phyloP scores from a whole-genome alignment of 2,888 invertebrate species.

The Cepaea hortensis region DNA sequence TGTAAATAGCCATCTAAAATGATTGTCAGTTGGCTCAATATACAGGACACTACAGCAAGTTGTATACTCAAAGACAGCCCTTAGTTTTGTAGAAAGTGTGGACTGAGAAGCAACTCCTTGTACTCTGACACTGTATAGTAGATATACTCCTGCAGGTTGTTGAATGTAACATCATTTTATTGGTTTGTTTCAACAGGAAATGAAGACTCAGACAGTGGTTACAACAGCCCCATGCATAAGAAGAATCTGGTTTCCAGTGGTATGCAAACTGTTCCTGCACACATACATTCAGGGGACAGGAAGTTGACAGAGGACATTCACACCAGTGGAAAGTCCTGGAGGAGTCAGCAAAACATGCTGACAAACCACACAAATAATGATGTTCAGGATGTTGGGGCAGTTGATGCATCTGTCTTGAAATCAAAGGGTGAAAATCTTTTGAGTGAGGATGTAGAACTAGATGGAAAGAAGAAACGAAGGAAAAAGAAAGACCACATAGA shows the following conservation, averaged over 20 bases:
- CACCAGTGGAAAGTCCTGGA: neutral
- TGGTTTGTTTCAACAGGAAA: constrained; percentile 45
- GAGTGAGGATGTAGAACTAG: neutral
- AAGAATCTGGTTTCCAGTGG: constrained; percentile 67
- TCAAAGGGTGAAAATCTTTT: neutral
- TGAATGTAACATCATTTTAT: neutral
- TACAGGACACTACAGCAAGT: too few relatives aligned
- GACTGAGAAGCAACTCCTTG: too few relatives aligned
- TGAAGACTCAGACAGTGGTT: constrained; percentile 71
- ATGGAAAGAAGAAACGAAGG: constrained; percentile 20
- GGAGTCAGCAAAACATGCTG: neutral
- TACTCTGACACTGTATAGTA: neutral
- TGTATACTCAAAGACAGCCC: too few relatives aligned
- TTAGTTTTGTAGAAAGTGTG: too few relatives aligned
- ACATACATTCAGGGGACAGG: neutral
- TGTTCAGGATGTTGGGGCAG: neutral
- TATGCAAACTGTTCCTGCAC: constrained; percentile 52
- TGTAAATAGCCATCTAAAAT: too few relatives aligned
- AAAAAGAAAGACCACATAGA: constrained; percentile 35
- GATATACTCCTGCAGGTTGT: neutral
- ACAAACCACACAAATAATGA: neutral
- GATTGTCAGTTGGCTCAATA: too few relatives aligned
- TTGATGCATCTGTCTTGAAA: neutral
- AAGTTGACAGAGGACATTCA: neutral
- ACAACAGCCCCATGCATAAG: constrained; percentile 69